Conservation (phyloP, 2,113 vertebrate genomes). For the Spheniscus mendiculus region DNA sequence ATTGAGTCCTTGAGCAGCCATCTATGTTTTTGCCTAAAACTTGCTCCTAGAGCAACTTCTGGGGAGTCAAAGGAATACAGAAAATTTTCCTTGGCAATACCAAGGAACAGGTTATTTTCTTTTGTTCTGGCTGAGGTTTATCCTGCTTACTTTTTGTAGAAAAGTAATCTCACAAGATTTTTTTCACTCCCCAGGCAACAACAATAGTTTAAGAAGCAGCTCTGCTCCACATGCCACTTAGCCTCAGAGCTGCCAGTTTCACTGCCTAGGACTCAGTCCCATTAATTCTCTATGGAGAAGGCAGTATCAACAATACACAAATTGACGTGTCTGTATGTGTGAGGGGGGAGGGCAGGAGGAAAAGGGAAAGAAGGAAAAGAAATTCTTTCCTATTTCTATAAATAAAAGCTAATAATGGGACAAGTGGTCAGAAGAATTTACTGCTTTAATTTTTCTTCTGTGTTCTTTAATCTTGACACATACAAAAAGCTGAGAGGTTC, state of each 20-base stretch:
- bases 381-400: not conserved
- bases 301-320: not conserved
- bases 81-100: not conserved
- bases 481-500: not conserved
- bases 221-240: not conserved
- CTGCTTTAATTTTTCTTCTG: not conserved
- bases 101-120: not conserved
- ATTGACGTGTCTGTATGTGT: not conserved
- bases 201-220: not conserved
- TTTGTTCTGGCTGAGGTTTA: not conserved
- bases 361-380: not conserved
- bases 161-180: not conserved
- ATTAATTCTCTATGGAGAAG: not conserved
- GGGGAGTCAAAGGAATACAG: not conserved
- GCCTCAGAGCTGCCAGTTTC: not conserved
- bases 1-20: not conserved
- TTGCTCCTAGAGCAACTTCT: not conserved
- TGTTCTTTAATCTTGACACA: not conserved
- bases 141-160: not conserved
- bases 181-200: not conserved
- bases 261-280: not conserved
- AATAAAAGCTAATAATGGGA: not conserved
- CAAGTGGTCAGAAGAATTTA: not conserved
- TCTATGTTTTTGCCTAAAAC: not conserved
- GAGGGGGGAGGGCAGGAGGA: not conserved